Percentiles rank a stretch among this genome's conserved stretches.
Conservation (phyloP, 2,888 invertebrate species). For the Lagria hirta region DNA sequence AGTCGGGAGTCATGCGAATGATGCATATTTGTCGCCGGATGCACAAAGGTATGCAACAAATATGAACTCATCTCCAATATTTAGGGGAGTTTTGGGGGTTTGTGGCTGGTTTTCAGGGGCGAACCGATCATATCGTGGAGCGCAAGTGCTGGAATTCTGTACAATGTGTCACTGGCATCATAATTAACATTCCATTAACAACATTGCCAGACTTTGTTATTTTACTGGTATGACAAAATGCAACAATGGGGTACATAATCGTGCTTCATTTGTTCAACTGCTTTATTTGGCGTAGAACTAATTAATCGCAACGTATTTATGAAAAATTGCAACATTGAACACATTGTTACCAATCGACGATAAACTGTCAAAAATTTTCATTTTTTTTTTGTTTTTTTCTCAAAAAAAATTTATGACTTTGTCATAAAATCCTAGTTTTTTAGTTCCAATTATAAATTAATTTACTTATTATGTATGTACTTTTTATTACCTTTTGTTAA, state of each 20-base stretch:
- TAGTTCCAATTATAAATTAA: too few relatives aligned
- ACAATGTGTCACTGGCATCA: slow-evolving; percentile 50
- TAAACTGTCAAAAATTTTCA: too few relatives aligned
- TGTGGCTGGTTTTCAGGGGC: slow-evolving; percentile 51
- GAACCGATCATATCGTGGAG: slow-evolving; percentile 44
- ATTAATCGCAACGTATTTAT: too few relatives aligned
- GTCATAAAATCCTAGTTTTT: too few relatives aligned
- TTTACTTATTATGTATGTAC: too few relatives aligned
- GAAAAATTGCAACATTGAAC: too few relatives aligned
- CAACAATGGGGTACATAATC: neutral
- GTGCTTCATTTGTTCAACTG: slow-evolving; percentile 9
- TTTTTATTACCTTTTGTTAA: too few relatives aligned
- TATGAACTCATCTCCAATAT: slow-evolving; percentile 48
- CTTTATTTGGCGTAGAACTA: neutral
- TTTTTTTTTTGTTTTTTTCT: too few relatives aligned
- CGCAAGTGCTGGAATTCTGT: slow-evolving; percentile 48
- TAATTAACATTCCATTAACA: slow-evolving; percentile 52
- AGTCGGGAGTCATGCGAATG: slow-evolving; percentile 40
- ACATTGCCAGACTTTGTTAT: slow-evolving; percentile 44
- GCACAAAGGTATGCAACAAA: slow-evolving; percentile 49
- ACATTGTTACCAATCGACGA: too few relatives aligned
- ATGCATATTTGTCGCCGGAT: slow-evolving; percentile 49
- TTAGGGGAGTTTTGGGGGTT: slow-evolving; percentile 46
- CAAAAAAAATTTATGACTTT: too few relatives aligned
- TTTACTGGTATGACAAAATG: slow-evolving; percentile 29